These are phyloP conservation scores for Ammospiza nelsoni DNA, from an alignment of 2,113 vertebrate genomes.

Conservation along the genomic window DNA sequence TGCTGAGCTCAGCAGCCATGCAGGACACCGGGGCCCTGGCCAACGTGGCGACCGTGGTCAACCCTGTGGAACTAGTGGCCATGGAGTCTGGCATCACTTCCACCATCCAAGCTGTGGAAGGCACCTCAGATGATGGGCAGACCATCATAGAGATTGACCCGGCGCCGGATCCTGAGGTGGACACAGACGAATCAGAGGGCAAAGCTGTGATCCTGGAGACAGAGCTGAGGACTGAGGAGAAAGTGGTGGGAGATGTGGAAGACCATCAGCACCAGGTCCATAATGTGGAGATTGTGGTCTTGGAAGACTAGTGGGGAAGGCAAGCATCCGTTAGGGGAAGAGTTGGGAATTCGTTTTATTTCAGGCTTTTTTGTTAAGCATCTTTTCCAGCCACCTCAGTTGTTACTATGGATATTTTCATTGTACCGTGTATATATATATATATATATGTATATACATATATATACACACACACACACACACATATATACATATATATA, in stretches of 20 bases:
- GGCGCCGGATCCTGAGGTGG: constrained; percentile 76
- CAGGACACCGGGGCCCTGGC: constrained; percentile 85
- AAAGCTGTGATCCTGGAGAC: constrained; percentile 83
- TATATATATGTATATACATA: background rate
- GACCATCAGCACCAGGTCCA: constrained; percentile 86
- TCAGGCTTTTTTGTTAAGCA: constrained; percentile 61
- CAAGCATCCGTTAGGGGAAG: background rate
- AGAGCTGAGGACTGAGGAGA: constrained; percentile 85
- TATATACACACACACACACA: too few species aligned
- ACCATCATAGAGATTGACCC: constrained; percentile 94
- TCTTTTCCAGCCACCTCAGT: constrained; percentile 69
- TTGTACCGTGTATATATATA: background rate
- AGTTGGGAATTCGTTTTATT: constrained; percentile 52
- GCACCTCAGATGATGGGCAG: constrained; percentile 77
- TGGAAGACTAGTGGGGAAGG: constrained; percentile 78
- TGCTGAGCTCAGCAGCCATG: constrained; percentile 84
- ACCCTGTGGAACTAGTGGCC: constrained; percentile 89
- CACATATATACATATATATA: background rate
- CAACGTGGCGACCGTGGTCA: constrained; percentile 80
- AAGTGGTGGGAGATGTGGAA: constrained; percentile 78
- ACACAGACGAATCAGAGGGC: constrained; percentile 72
- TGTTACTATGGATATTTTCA: constrained; percentile 66
- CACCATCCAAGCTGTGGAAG: constrained; percentile 80
- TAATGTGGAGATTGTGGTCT: constrained; percentile 85
- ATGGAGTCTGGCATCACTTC: constrained; percentile 83